These are phyloP conservation scores for Dicyrtoma fusca DNA, from an alignment of 2,888 invertebrate genomes.

Conservation along the genomic window DNA sequence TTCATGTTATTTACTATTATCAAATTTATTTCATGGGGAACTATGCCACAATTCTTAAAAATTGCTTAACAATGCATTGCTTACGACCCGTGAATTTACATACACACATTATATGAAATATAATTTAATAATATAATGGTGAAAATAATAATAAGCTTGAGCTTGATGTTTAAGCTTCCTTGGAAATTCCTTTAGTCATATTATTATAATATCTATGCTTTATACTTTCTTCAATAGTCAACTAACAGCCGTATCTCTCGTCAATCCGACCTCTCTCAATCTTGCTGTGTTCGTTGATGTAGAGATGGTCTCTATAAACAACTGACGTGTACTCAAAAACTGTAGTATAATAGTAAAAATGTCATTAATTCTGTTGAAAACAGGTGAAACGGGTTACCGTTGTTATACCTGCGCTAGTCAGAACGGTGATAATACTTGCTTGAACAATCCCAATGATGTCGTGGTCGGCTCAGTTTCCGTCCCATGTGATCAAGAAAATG, in stretches of 20 bases:
- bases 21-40: too few relatives aligned
- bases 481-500: slow-evolving; percentile 27
- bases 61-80: too few relatives aligned
- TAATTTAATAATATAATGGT: too few relatives aligned
- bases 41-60: too few relatives aligned
- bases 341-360: neutral
- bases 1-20: neutral
- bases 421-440: slow-evolving; percentile 2
- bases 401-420: slow-evolving; percentile 18
- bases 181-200: slow-evolving; percentile 1
- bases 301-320: neutral
- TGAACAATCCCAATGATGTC: neutral
- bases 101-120: too few relatives aligned
- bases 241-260: too few relatives aligned
- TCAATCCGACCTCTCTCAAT: neutral
- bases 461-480: neutral
- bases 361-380: neutral
- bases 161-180: too few relatives aligned
- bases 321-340: too few relatives aligned
- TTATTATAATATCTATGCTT: neutral
- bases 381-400: slow-evolving; percentile 14
- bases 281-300: neutral
- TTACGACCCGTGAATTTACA: too few relatives aligned
- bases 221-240: too few relatives aligned
- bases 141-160: neutral